phyloP scores from a whole-genome alignment of 2,113 vertebrate species.

The Triplophysa dalaica region DNA sequence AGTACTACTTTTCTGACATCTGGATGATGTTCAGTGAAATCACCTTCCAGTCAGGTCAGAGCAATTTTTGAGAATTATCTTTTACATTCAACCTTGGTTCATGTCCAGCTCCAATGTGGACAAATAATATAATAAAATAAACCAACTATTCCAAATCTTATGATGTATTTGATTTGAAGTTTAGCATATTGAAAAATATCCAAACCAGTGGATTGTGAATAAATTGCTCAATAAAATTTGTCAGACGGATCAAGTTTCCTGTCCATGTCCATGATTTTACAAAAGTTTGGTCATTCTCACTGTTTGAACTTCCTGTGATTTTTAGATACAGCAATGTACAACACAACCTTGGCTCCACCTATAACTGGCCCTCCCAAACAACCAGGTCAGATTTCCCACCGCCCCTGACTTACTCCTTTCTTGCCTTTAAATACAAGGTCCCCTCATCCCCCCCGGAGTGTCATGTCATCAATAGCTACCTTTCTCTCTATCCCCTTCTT shows the following conservation, averaged over 20 bases:
- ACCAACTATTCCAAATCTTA: too few species aligned
- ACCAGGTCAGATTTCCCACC: slow-evolving; percentile 66
- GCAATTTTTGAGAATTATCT: background rate
- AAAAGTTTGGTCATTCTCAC: background rate
- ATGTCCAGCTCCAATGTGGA: too few species aligned
- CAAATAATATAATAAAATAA: too few species aligned
- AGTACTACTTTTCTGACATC: slow-evolving; percentile 90
- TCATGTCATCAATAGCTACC: slow-evolving; percentile 33
- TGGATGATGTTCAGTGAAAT: slow-evolving; percentile 99
- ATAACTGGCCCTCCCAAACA: slow-evolving; percentile 68
- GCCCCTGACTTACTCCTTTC: background rate
- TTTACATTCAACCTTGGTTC: background rate
- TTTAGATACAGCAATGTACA: slow-evolving; percentile 95
- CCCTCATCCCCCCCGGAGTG: background rate
- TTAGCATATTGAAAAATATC: too few species aligned
- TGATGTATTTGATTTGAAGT: too few species aligned
- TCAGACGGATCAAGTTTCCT: too few species aligned
- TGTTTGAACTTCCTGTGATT: slow-evolving; percentile 44
- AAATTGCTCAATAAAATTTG: background rate
- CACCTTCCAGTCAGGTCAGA: slow-evolving; percentile 94
- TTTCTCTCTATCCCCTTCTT: slow-evolving; percentile 49
- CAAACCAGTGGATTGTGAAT: background rate
- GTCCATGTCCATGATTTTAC: background rate
- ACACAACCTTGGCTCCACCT: slow-evolving; percentile 80
- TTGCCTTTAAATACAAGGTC: background rate